Base-by-base conservation (phyloP, 2,797 vertebrate genomes). In the Loriculus beryllinus region DNA sequence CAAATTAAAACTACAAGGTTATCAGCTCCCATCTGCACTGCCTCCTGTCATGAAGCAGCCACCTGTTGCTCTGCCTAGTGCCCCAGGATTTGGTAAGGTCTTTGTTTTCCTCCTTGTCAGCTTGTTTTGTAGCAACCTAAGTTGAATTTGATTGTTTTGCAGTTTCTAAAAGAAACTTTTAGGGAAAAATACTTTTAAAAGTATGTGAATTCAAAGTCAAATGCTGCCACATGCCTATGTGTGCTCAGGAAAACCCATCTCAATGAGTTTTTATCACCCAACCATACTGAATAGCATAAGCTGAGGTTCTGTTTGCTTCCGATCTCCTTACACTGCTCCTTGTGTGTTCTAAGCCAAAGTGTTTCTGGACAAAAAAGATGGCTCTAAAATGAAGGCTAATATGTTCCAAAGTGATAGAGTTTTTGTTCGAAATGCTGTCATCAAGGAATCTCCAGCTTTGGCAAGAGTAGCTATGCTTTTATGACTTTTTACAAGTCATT, bases 1-100 rank as follows among this genome's bases (percentile, higher is more conserved):
- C 97, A 99, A 99, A 51, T 97, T 99, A 93, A 99, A 99, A 92
- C 98, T 99, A 12, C 99, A 99, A 97, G 99, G 99, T 78, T 99
- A 99, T 97, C 98, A 98, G 22, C 98, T 99, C 67, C 99, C 99
- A 22, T 97, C 98, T 9, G 29, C 98, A 15, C 98, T 99, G 74
- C 99, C 99, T 69, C 97, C 98, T 28, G 98, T 98, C 97, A 99
- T 99, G 99, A 99, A 98, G 85, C 99, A 99, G 93, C 98, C 98
- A 5, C 98, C 98, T 6, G 97, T 99, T 81, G 92, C 99, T 91
- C 93, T 99, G 64, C 96, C 98, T 86, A 86, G 90, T 56, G 96
- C 98, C 79, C 96, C 98, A 42, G 97, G 98, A 69, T 99, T 99
- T 86, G 99, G 99, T 99, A 97, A 98, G 98, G 74, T 72, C 52